Percentiles rank a stretch among this genome's conserved stretches.
phyloP scores from a whole-genome alignment of 2,888 invertebrate genomes.

The Hyppa rectilinea region DNA sequence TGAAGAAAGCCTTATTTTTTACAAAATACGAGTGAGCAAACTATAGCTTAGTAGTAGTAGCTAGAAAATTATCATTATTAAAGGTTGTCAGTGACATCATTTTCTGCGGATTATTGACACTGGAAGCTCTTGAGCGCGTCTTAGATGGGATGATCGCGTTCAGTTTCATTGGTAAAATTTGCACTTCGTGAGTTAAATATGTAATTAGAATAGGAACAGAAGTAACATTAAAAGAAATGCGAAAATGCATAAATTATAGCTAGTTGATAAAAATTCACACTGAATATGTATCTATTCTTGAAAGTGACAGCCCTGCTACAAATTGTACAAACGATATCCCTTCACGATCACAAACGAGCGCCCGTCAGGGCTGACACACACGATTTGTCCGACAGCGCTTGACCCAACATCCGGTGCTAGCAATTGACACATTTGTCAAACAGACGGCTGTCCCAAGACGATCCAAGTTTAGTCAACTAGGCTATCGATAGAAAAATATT shows the following conservation, averaged over 20 bases:
- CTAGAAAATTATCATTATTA: no score
- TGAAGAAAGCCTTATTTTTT: background rate
- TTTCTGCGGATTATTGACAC: no score
- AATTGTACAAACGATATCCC: conserved; percentile 60
- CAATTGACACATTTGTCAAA: conserved; percentile 86
- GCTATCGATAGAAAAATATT: conserved; percentile 1
- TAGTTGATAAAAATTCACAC: rapidly evolving
- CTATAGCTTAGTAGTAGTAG: no score
- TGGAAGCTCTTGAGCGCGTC: no score
- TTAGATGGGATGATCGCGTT: no score
- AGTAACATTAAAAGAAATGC: no score
- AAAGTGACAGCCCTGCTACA: conserved; percentile 49
- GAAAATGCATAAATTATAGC: no score
- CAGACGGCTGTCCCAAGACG: conserved; percentile 68
- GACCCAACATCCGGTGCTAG: conserved; percentile 77
- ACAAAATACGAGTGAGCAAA: background rate
- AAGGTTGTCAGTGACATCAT: no score
- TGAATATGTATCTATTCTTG: background rate
- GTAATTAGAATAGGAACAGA: no score
- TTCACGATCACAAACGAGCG: conserved; percentile 69
- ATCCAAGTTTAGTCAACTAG: conserved; percentile 46
- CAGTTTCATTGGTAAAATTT: no score
- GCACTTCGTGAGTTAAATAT: no score
- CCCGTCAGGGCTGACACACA: conserved; percentile 75
- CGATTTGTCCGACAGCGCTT: conserved; percentile 76